Evolutionary conservation across 2,888 invertebrate genomes (phyloP).

Genomic region (Dryobotodes eremita): DNA sequence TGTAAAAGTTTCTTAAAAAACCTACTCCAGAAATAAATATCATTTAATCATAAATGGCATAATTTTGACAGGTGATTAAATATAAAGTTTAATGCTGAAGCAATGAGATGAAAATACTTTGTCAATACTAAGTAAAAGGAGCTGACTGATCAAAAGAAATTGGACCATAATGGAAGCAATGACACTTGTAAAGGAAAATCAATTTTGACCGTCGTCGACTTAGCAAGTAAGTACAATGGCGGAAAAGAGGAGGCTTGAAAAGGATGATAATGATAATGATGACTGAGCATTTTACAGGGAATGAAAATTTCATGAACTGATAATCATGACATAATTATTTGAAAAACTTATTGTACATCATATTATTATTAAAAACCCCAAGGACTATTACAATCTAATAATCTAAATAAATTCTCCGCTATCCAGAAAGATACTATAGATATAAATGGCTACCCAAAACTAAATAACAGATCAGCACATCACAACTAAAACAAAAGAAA

Average conservation of each 20-base stretch:
- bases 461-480: not conserved
- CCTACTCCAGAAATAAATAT: not conserved
- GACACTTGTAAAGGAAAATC: conserved; percentile 40
- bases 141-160: conserved; percentile 34
- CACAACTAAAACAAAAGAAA: conserved; percentile 20
- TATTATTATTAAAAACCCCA: no score
- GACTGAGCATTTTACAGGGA: conserved; percentile 4
- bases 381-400: not conserved
- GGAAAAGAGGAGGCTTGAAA: not conserved
- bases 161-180: conserved; percentile 29
- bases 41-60: not conserved
- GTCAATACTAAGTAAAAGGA: conserved; percentile 7
- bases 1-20: no score
- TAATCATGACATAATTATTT: not conserved
- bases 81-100: not conserved
- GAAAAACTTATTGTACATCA: not conserved
- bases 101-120: conserved; percentile 8
- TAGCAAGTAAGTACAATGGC: conserved; percentile 11
- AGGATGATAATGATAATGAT: conserved; percentile 14
- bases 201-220: conserved; percentile 24
- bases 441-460: not conserved
- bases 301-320: not conserved
- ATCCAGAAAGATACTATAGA: not conserved
- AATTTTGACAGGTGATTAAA: not conserved
- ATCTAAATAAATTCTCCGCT: not conserved